Conservation (phyloP, 1,140 invertebrate species). For the Zaprionus gabonicus region DNA sequence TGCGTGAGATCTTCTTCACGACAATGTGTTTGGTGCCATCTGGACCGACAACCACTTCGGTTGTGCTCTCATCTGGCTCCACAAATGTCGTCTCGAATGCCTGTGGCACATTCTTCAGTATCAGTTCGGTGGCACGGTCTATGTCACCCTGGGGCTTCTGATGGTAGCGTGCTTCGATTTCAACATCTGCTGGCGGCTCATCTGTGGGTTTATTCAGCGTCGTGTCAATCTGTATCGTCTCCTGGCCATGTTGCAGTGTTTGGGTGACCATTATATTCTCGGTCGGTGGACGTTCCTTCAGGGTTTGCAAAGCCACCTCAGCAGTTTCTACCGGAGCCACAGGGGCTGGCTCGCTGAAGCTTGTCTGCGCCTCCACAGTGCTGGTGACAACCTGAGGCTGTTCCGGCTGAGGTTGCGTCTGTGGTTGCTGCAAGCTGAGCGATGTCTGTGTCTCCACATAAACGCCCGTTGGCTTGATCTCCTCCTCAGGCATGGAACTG, state of each 20-base stretch:
- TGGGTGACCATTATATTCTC: slow-evolving; percentile 90
- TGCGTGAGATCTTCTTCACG: slow-evolving; percentile 88
- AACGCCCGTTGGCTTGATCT: slow-evolving; percentile 56
- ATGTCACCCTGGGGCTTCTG: slow-evolving; percentile 73
- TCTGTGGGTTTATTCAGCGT: slow-evolving; percentile 86
- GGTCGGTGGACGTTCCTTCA: slow-evolving; percentile 82
- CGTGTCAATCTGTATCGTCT: slow-evolving; percentile 92
- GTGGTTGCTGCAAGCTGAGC: slow-evolving; percentile 76
- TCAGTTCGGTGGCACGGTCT: slow-evolving; percentile 79
- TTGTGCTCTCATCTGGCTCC: slow-evolving; percentile 90
- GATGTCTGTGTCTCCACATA: slow-evolving; percentile 86
- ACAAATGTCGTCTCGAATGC: slow-evolving; percentile 91
- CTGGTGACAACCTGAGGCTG: slow-evolving; percentile 76
- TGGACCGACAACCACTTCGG: slow-evolving; percentile 91
- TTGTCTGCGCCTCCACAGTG: slow-evolving; percentile 87
- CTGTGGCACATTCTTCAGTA: slow-evolving; percentile 86
- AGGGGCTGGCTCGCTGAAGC: slow-evolving; percentile 83
- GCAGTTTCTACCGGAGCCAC: slow-evolving; percentile 56
- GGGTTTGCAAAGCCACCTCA: slow-evolving; percentile 75
- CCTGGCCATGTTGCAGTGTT: slow-evolving; percentile 88
- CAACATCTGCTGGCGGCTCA: slow-evolving; percentile 86
- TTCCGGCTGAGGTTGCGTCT: background rate
- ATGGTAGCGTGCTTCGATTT: slow-evolving; percentile 91
- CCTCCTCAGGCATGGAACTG: slow-evolving; percentile 80
- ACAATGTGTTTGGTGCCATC: slow-evolving; percentile 93